These are phyloP conservation scores for Phymanthus crucifer DNA, from an alignment of 92 coral and sea anemone species.

Conservation along the genomic window DNA sequence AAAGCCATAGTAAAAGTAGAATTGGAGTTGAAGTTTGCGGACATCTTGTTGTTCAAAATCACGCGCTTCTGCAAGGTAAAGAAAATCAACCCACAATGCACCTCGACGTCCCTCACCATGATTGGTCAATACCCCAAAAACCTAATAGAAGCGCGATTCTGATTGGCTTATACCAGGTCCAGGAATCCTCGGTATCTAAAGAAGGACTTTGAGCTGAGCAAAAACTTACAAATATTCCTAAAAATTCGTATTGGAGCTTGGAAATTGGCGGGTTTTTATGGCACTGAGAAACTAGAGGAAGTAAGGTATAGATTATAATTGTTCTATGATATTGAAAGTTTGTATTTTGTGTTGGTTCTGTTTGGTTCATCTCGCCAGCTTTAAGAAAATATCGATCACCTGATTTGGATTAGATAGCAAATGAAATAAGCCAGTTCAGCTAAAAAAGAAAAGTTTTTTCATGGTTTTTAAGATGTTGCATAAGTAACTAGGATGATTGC, in stretches of 20 bases:
- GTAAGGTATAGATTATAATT: background rate
- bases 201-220: background rate
- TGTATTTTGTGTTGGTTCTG: background rate
- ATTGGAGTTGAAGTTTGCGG: constrained; percentile 64
- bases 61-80: constrained; percentile 99
- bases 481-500: too few species aligned
- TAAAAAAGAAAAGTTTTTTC: too few species aligned
- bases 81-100: constrained; percentile 96
- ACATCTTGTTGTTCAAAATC: constrained; percentile 99
- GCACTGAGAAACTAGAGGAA: background rate
- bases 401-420: background rate
- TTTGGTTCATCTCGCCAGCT: background rate
- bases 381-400: background rate
- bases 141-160: constrained; percentile 26
- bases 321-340: background rate
- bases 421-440: too few species aligned
- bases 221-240: background rate
- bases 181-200: constrained; percentile 29
- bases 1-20: constrained; percentile 76
- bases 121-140: constrained; percentile 62
- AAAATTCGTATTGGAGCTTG: background rate
- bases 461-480: too few species aligned
- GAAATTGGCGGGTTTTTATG: background rate
- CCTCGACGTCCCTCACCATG: constrained; percentile 27
- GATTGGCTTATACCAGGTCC: constrained; percentile 56